A percentile compares a stretch with the other conserved stretches of the same genome.
These are phyloP conservation scores for Malachius bipustulatus DNA, from an alignment of 2,888 invertebrate genomes.

Conservation along the genomic window DNA sequence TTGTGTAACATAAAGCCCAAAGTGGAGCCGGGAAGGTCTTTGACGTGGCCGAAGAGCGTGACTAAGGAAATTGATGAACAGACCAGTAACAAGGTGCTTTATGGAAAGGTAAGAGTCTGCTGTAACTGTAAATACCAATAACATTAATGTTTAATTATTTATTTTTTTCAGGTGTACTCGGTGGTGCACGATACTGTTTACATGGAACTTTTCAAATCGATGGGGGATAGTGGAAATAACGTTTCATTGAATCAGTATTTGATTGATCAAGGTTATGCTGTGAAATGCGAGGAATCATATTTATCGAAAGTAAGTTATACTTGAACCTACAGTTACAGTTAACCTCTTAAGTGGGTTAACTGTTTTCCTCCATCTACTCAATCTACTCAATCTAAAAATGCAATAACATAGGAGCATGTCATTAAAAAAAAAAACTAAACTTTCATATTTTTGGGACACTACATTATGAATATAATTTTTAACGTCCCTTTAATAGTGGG, in stretches of 20 bases:
- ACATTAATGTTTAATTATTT: too few relatives aligned
- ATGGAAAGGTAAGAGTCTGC: constrained; percentile 38
- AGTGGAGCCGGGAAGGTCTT: constrained; percentile 43
- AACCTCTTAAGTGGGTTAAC: too few relatives aligned
- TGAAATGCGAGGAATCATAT: constrained; percentile 60
- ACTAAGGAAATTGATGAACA: constrained; percentile 36
- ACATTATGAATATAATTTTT: too few relatives aligned
- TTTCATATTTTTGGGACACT: too few relatives aligned
- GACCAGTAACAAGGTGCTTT: constrained; percentile 25
- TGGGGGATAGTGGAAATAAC: constrained; percentile 8
- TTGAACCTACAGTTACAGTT: too few relatives aligned
- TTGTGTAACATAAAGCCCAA: constrained; percentile 61
- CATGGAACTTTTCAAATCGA: constrained; percentile 44
- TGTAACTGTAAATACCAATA: too few relatives aligned
- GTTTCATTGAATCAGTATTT: constrained; percentile 47
- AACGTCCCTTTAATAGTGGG: too few relatives aligned
- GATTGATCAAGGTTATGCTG: constrained; percentile 50
- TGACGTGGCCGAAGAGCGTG: constrained; percentile 50
- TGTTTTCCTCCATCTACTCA: too few relatives aligned
- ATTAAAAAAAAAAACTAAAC: too few relatives aligned
- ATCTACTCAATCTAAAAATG: too few relatives aligned
- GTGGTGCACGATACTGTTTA: constrained; percentile 64
- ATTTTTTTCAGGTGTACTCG: constrained; percentile 48
- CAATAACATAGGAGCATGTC: too few relatives aligned
- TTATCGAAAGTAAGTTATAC: constrained; percentile 61